Conservation (phyloP, 2,113 vertebrate species). For the Chunga burmeisteri region DNA sequence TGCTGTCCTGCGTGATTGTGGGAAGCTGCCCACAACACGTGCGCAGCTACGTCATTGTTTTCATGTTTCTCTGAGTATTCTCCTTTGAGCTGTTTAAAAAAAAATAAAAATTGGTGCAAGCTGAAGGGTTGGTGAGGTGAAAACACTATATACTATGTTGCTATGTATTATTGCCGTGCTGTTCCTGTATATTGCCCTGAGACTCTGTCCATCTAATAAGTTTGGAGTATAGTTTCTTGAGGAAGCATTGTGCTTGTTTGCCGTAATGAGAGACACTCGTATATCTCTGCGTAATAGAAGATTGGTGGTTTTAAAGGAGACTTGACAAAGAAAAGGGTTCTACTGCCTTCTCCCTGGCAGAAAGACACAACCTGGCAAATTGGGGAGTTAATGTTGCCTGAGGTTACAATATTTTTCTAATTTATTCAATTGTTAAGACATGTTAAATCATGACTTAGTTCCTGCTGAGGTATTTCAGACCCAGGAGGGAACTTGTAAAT, state of each 20-base stretch:
- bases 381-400: not conserved
- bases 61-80: not conserved
- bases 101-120: not conserved
- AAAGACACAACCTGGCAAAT: not conserved
- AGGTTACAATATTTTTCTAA: slow-evolving; percentile 19
- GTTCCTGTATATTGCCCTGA: not conserved
- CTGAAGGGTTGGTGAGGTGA: not conserved
- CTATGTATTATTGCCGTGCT: not conserved
- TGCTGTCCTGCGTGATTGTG: not conserved
- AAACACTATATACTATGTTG: rapidly evolving
- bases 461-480: slow-evolving; percentile 23
- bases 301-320: not conserved
- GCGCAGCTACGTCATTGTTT: not conserved
- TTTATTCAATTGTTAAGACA: not conserved
- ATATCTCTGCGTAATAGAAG: not conserved
- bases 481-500: not conserved
- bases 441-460: slow-evolving; percentile 32
- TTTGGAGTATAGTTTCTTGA: not conserved
- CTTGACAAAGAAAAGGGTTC: not conserved
- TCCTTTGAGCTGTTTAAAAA: not conserved
- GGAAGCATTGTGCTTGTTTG: not conserved
- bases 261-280: not conserved
- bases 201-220: not conserved
- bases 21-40: not conserved
- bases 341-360: not conserved